phyloP scores from a whole-genome alignment of 1,140 invertebrate genomes.

The Bombus terrestris region DNA sequence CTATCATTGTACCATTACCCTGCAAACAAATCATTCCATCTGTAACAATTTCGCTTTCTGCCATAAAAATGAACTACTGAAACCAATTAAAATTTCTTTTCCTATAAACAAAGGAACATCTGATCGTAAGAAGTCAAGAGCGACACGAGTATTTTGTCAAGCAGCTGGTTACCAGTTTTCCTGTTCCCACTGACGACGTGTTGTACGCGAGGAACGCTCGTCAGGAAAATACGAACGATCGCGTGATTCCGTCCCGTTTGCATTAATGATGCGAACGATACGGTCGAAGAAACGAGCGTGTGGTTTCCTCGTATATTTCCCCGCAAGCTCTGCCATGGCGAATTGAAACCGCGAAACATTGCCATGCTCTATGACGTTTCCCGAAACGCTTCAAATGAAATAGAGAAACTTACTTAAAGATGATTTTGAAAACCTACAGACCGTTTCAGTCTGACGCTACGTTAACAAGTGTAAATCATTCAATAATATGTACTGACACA shows the following conservation, averaged over 20 bases:
- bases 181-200: not conserved
- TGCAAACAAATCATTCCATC: too few species aligned
- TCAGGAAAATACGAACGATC: conserved; percentile 3
- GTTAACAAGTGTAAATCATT: too few species aligned
- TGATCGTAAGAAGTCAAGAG: not conserved
- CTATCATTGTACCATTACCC: too few species aligned
- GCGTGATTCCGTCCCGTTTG: conserved; percentile 16
- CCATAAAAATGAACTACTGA: too few species aligned
- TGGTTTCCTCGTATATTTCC: conserved; percentile 19
- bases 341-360: not conserved
- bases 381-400: too few species aligned
- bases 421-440: too few species aligned
- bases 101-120: not conserved
- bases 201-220: not conserved
- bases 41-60: too few species aligned
- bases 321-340: not conserved
- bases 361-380: not conserved
- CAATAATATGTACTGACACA: not conserved
- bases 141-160: not conserved
- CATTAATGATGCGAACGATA: conserved; percentile 29
- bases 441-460: too few species aligned
- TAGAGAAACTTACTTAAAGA: too few species aligned
- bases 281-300: not conserved
- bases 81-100: too few species aligned
- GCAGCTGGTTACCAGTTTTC: not conserved